These are phyloP conservation scores for Labeo catla DNA, from an alignment of 2,113 vertebrate genomes.

Conservation along the genomic window DNA sequence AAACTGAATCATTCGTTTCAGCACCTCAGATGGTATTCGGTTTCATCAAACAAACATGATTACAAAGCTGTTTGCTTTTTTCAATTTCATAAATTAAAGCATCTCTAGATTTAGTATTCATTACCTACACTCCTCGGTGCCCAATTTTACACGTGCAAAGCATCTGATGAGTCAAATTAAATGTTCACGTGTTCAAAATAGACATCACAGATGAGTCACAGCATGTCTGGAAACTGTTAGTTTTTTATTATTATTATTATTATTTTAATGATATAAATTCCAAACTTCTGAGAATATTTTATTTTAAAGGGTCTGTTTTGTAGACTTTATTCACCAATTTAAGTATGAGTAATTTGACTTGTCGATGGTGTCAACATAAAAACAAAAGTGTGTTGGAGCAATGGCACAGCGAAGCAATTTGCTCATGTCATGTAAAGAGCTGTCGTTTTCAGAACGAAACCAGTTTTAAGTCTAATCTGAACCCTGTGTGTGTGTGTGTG, in stretches of 20 bases:
- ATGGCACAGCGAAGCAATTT: background rate
- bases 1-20: constrained; percentile 23
- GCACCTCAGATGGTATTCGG: background rate
- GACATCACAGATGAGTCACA: constrained; percentile 30
- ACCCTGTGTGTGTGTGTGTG: background rate
- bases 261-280: background rate
- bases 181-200: constrained; percentile 32
- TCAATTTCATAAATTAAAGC: background rate
- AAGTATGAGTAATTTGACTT: no score
- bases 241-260: background rate
- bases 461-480: background rate
- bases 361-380: no score
- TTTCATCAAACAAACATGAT: background rate
- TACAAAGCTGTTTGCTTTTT: background rate
- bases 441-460: background rate
- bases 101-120: background rate
- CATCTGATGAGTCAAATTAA: constrained; percentile 40
- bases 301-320: background rate
- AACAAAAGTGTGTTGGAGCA: no score
- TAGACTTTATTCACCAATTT: background rate
- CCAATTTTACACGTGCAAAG: constrained; percentile 48
- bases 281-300: constrained; percentile 46
- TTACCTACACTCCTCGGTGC: constrained; percentile 28
- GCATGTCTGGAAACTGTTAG: constrained; percentile 32
- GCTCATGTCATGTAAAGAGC: background rate